Evolutionary conservation across 2,888 invertebrate genomes (phyloP).

Genomic region (Hyalella azteca): DNA sequence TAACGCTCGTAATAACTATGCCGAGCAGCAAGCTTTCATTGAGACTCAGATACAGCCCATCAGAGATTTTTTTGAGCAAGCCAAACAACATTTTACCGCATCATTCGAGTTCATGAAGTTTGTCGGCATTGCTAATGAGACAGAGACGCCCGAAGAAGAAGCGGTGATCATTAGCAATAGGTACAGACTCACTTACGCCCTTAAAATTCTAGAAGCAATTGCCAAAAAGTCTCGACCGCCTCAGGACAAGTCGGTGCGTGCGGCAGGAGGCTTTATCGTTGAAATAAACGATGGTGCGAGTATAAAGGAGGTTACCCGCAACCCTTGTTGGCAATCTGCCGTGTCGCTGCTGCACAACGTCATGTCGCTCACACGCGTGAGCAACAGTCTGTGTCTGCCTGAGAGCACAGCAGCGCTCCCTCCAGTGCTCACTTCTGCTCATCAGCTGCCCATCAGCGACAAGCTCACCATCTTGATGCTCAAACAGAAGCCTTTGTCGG

Average conservation of each 20-base stretch:
- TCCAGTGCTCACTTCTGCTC: background rate
- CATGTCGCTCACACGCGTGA: slow-evolving; percentile 76
- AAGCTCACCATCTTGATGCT: background rate
- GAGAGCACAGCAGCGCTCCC: slow-evolving; percentile 66
- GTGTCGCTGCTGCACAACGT: slow-evolving; percentile 81
- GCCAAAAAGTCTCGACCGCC: slow-evolving; percentile 91
- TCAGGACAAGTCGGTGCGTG: slow-evolving; percentile 70
- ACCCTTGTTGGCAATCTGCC: slow-evolving; percentile 84
- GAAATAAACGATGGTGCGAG: slow-evolving; percentile 75
- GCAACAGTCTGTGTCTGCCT: slow-evolving; percentile 80
- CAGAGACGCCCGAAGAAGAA: background rate
- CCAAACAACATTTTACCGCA: background rate
- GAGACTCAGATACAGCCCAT: slow-evolving; percentile 75
- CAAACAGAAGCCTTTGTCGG: background rate
- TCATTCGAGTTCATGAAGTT: background rate
- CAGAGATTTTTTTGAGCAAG: background rate
- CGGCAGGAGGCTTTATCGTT: slow-evolving; percentile 78
- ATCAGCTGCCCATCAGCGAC: background rate
- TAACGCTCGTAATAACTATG: slow-evolving; percentile 89
- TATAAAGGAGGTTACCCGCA: slow-evolving; percentile 72
- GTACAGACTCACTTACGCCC: slow-evolving; percentile 64
- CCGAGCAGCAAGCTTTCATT: slow-evolving; percentile 73
- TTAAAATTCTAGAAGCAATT: slow-evolving; percentile 79
- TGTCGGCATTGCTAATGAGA: background rate
- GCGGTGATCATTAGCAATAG: background rate